phyloP scores from a whole-genome alignment of 2,797 vertebrate genomes.

The Phoebastria nigripes region DNA sequence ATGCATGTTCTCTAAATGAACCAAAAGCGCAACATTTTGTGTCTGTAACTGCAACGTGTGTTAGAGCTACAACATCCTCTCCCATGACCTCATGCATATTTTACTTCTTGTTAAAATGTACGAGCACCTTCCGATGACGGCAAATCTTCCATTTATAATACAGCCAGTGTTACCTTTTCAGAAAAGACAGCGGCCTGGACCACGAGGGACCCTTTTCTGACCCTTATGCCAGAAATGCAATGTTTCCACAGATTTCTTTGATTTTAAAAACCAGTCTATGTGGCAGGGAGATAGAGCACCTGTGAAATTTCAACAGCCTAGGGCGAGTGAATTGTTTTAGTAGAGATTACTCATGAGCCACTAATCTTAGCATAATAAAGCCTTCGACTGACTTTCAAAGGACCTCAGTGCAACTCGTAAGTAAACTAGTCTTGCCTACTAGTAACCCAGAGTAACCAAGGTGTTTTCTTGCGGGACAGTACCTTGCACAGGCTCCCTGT shows the following conservation, averaged over 20 bases:
- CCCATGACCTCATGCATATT: not conserved
- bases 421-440: not conserved
- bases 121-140: not conserved
- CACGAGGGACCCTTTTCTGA: not conserved
- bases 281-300: not conserved
- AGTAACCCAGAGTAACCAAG: not conserved
- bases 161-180: not conserved
- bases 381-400: slow-evolving; percentile 23
- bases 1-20: not conserved
- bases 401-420: not conserved
- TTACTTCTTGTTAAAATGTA: not conserved
- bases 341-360: not conserved
- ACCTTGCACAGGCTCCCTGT: not conserved
- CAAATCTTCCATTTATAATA: not conserved
- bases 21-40: not conserved
- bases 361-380: not conserved
- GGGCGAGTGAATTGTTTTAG: not conserved
- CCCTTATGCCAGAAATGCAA: not conserved
- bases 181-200: not conserved
- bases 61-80: not conserved
- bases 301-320: not conserved
- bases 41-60: not conserved
- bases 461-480: not conserved
- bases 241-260: not conserved
- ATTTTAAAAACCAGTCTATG: not conserved